These are phyloP conservation scores for Charadrius vociferus DNA, from an alignment of 2,113 vertebrate species.

Conservation along the genomic window DNA sequence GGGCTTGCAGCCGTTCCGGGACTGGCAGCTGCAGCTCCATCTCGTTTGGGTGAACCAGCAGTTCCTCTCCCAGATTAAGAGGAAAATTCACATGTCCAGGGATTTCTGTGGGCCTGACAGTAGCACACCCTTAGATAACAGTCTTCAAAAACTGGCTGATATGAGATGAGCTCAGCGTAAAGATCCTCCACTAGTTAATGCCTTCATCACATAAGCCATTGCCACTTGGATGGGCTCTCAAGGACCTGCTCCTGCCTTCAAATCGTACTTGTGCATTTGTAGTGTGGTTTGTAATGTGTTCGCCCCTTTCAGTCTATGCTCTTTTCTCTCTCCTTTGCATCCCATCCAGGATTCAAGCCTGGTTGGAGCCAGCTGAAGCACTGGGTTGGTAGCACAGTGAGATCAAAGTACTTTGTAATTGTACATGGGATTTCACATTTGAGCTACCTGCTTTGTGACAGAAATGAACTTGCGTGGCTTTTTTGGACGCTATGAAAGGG, in stretches of 20 bases:
- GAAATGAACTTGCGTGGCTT: not conserved
- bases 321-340: not conserved
- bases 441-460: not conserved
- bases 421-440: not conserved
- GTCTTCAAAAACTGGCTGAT: not conserved
- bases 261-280: accelerated
- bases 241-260: not conserved
- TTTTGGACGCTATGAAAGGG: not conserved
- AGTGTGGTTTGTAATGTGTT: not conserved
- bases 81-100: not conserved
- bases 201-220: not conserved
- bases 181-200: not conserved
- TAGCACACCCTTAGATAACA: not conserved
- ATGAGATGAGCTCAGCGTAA: not conserved
- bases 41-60: not conserved
- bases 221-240: not conserved
- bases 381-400: not conserved
- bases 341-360: not conserved
- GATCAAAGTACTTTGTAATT: accelerated
- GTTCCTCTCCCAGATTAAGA: not conserved
- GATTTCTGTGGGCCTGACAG: not conserved
- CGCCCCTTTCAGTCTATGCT: not conserved
- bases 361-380: not conserved
- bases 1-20: not conserved
- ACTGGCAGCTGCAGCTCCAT: not conserved